Evolutionary conservation across 2,113 vertebrate genomes (phyloP).

Genomic region (Mustelus asterias): DNA sequence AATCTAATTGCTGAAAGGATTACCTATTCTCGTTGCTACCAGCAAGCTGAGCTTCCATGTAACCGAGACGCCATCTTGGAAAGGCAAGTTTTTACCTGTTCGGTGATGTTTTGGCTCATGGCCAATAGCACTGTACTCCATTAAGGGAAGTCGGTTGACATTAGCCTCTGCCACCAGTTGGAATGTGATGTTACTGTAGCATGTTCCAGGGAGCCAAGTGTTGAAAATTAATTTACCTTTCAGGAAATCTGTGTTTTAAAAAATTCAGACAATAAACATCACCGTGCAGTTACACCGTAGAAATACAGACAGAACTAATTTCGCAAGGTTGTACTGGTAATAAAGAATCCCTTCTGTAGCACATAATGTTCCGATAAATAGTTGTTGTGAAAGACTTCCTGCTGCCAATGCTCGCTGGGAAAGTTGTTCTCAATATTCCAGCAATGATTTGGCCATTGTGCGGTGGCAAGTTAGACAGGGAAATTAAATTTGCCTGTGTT

Average conservation of each 20-base stretch:
- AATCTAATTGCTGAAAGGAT: not conserved
- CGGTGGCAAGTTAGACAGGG: not conserved
- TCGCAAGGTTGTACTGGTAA: not conserved
- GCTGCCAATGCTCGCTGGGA: not conserved
- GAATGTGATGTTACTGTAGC: conserved; percentile 90
- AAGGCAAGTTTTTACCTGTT: conserved; percentile 63
- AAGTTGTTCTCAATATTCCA: not conserved
- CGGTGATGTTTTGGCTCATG: conserved; percentile 75
- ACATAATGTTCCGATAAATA: not conserved
- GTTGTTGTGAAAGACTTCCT: not conserved
- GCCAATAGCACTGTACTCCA: conserved; percentile 70
- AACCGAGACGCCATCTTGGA: not conserved
- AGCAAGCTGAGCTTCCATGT: not conserved
- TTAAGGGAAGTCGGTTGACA: conserved; percentile 70
- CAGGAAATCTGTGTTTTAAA: conserved; percentile 70
- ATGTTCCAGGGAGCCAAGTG: conserved; percentile 87
- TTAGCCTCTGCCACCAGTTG: conserved; percentile 86
- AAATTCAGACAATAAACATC: conserved; percentile 20
- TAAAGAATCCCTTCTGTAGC: not conserved
- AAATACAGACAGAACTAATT: not conserved
- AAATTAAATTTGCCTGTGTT: not conserved
- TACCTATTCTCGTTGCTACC: not conserved
- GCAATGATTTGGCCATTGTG: not conserved
- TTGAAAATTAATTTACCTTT: conserved; percentile 90
- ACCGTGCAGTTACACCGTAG: not conserved